Percentiles rank a stretch among this genome's conserved stretches.
Conservation (phyloP, 2,888 invertebrate genomes). For the Galerucella calmariensis region DNA sequence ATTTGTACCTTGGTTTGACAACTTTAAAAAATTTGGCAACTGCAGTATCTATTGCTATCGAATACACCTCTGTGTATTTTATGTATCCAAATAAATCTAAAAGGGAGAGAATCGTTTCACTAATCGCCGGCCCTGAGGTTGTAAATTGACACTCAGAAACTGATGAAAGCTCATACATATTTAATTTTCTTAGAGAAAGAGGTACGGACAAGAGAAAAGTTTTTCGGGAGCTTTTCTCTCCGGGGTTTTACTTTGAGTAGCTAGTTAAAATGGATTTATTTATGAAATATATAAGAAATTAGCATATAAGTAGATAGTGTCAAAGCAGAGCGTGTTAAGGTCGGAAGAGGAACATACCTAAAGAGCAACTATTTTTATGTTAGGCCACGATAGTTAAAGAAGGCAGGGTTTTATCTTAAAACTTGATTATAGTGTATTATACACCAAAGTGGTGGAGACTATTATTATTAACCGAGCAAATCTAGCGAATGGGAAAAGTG, state of each 20-base stretch:
- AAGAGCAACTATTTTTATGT: no score
- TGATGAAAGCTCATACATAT: constrained; percentile 51
- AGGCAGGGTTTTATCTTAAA: no score
- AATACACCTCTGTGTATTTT: constrained; percentile 8
- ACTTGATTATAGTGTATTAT: no score
- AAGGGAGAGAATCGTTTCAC: constrained; percentile 42
- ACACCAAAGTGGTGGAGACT: no score
- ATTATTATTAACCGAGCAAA: no score
- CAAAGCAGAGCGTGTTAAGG: neutral
- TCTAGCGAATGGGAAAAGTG: no score
- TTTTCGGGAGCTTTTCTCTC: constrained; percentile 24
- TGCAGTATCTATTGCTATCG: neutral
- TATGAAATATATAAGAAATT: neutral
- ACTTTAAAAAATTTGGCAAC: no score
- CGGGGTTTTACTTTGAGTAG: constrained; percentile 8
- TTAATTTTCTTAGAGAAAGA: constrained; percentile 38
- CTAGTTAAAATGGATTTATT: neutral
- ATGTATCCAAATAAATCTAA: constrained; percentile 32
- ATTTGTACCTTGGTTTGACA: no score
- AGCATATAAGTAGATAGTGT: neutral
- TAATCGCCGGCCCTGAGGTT: constrained; percentile 46
- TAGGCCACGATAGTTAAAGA: no score
- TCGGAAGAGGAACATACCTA: no score
- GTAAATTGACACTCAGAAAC: constrained; percentile 47
- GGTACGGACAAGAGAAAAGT: constrained; percentile 21